phyloP scores from a whole-genome alignment of 1,140 invertebrate genomes.

The Cyclargus thomasi region DNA sequence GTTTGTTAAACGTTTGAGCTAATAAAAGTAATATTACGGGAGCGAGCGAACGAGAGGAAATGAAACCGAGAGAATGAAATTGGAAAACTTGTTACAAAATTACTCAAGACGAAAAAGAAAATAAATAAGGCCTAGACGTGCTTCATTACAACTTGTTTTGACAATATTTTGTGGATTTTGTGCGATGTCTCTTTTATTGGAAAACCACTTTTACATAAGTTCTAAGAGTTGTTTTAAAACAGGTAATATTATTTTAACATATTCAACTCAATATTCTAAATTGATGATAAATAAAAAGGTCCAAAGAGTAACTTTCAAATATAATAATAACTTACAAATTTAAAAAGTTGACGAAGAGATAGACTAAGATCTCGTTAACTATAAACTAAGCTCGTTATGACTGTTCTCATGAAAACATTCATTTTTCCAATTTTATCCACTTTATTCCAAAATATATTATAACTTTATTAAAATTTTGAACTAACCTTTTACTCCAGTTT shows the following conservation, averaged over 20 bases:
- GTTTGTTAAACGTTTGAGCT: conserved; percentile 71
- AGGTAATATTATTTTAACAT: too few species aligned
- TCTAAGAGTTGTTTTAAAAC: too few species aligned
- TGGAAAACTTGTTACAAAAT: conserved; percentile 74
- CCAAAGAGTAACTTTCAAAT: too few species aligned
- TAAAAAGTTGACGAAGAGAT: too few species aligned
- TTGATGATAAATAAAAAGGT: too few species aligned
- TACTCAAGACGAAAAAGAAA: conserved; percentile 70
- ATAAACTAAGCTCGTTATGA: too few species aligned
- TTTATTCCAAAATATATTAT: neutral
- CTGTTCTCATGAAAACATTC: too few species aligned
- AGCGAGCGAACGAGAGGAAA: conserved; percentile 62
- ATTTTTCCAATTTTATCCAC: neutral
- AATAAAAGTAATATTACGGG: conserved; percentile 73
- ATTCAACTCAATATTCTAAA: too few species aligned
- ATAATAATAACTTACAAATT: too few species aligned
- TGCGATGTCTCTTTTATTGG: too few species aligned
- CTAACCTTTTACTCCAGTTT: conserved; percentile 74
- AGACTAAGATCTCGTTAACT: too few species aligned
- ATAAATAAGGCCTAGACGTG: conserved; percentile 62
- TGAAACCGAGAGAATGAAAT: conserved; percentile 73
- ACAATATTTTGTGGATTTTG: conserved; percentile 11
- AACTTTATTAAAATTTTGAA: conserved; percentile 21
- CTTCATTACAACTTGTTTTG: conserved; percentile 26
- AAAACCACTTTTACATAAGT: too few species aligned